These are phyloP conservation scores for Melanogrammus aeglefinus DNA, from an alignment of 2,797 vertebrate genomes.

Conservation along the genomic window DNA sequence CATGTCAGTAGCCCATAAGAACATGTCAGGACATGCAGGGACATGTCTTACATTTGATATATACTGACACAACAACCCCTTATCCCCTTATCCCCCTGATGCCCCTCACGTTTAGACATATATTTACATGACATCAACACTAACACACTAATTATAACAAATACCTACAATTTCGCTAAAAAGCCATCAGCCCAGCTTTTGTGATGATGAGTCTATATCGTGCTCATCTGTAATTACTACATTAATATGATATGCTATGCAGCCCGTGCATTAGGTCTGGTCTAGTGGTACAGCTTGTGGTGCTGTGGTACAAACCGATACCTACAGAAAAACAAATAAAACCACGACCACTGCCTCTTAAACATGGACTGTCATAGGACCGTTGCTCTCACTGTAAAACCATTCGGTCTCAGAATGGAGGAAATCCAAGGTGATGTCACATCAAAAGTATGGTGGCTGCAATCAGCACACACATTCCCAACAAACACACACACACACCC, in stretches of 20 bases:
- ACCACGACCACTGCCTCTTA: not conserved
- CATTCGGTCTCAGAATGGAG: not conserved
- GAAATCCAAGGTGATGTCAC: not conserved
- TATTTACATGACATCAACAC: not conserved
- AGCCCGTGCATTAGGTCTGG: not conserved
- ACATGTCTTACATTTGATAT: not conserved
- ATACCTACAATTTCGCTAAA: not conserved
- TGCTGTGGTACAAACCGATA: not conserved
- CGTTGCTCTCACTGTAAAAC: not conserved
- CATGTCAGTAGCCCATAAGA: not conserved
- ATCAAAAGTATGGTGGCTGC: not conserved
- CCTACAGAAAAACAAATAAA: too few relatives aligned
- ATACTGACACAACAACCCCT: not conserved
- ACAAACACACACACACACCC: slow-evolving; percentile 12
- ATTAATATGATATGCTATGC: not conserved
- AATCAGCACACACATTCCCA: slow-evolving; percentile 10
- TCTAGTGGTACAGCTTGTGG: not conserved
- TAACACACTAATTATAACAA: not conserved
- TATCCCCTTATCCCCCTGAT: not conserved
- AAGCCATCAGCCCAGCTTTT: not conserved
- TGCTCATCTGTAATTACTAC: not conserved
- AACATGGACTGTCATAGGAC: not conserved
- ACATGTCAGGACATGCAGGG: not conserved
- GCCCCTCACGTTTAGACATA: not conserved
- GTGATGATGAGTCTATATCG: not conserved